Base-by-base conservation (phyloP, 2,888 invertebrate species). In the Chaetogeoica ovagalla region DNA sequence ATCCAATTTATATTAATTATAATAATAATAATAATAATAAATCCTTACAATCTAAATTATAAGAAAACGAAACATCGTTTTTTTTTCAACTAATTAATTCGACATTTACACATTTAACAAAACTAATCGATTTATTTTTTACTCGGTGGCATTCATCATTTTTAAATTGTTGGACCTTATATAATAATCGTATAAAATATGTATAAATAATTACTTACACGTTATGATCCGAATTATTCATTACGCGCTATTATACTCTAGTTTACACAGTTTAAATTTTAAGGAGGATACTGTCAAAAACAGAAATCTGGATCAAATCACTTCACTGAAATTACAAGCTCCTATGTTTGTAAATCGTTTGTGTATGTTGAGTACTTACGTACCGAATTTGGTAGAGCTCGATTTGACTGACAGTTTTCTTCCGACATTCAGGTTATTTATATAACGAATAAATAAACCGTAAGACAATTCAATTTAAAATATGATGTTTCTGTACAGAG, bases 401-500 rank as follows among this genome's bases (percentile, higher is more conserved):
- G 90, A 89, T 59, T 86, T 93, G 7, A 91, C 91, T 82, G 92
- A 92, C 48, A 92, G 92, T 83, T 89, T 90, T 11, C 86, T 93
- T 1, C 87, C 89, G 8, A 91, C 92, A 0, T 85, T 93, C 68
- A 87, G 84, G 84, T 84, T 82, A 68, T 48, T 68, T n/a, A 1
- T 19, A 9, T 19, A 23, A 2, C 55, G 15, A 57, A 9, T 30
- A 59, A 59, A n/a, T 59, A 59, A 57, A 39, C 15, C 30, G 19
- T 9, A 15, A 52, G 6, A 60, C 15, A 21, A 39, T 62, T 0
- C 52, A 43, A 19, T 68, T n/a, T 81, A 43, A 23, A 59, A 68
- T 3, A 59, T 1, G 43, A 43, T 65, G 1, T 59, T 75, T 59
- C 0, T 68, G 11, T 82, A n/a, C 81, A 85, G 92, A 79, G 92